Evolutionary conservation across 2,113 vertebrate species (phyloP).

Genomic region (Megaceryle torquata): DNA sequence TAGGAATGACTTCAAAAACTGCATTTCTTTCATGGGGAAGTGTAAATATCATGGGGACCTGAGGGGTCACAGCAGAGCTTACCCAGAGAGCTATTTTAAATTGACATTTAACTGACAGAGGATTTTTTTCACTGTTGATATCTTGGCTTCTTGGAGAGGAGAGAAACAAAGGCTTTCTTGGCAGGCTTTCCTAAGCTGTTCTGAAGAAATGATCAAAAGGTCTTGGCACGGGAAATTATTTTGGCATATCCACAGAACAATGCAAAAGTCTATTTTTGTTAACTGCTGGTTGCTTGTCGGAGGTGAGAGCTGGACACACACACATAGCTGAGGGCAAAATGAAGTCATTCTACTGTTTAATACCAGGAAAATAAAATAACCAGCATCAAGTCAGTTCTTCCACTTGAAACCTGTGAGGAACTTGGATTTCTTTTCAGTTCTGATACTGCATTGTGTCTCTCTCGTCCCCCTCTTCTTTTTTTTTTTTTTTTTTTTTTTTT

Average conservation of each 20-base stretch:
- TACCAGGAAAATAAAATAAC: background rate
- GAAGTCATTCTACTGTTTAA: background rate
- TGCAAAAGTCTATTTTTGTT: conserved; percentile 47
- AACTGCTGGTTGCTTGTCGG: background rate
- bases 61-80: background rate
- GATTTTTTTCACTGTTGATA: background rate
- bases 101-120: background rate
- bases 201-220: conserved; percentile 23
- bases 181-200: background rate
- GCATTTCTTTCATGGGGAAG: background rate
- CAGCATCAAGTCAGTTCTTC: background rate
- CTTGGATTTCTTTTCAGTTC: background rate
- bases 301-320: background rate
- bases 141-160: background rate
- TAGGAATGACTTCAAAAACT: background rate
- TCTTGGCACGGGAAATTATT: conserved; percentile 52
- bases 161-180: conserved; percentile 34
- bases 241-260: conserved; percentile 47
- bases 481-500: background rate
- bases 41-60: background rate
- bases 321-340: background rate
- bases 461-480: accelerated
- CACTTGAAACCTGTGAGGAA: background rate
- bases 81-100: background rate
- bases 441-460: background rate